Evolutionary conservation across 2,888 invertebrate species (phyloP), one percentile per base, ranked within the genome.

Genomic region (Amphipyra tragopoginis): DNA sequence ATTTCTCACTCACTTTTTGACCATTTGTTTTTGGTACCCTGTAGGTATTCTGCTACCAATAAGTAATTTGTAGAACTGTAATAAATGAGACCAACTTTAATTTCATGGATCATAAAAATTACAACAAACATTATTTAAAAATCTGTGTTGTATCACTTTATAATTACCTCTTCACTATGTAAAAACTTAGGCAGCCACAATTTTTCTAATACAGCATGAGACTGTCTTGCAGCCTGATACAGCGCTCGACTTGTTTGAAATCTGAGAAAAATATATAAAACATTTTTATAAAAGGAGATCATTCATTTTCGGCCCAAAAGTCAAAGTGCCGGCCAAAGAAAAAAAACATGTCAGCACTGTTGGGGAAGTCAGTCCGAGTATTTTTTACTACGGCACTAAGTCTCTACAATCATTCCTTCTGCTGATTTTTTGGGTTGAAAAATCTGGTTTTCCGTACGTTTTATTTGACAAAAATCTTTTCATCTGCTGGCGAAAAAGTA

Each of bases 191-290:
- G 97, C 69, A 97, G 91, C 94, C 97, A 97, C 63, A 96, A 95
- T 73, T 96, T 96, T 87, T 98, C 98, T 76, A 98, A 90, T 3
- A 96, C 88, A 34, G 96, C 95, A 84, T 97, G 97, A 0, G 97
- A 97, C 86, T 97, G 96, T 81, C 98, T 97, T 82, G 97, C 97
- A 0, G 98, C 97, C 87, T 97, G 96, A 86, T 97, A 98, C 36
- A 98, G 88, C 0, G 97, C 97, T 62, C 97, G 95, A 36, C 97
- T 97, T 4, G 97, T 97, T 85, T 97, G 96, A 57, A 98, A 92
- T 84, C 97, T 93, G 77, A 8, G n/a, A n/a, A n/a, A n/a, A n/a
- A n/a, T n/a, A n/a, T n/a, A n/a, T n/a, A n/a, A n/a, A n/a, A n/a
- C n/a, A n/a, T n/a, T n/a, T n/a, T n/a, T n/a, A n/a, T n/a, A n/a